Conservation (phyloP, 2,113 vertebrate species). For the Diadophis punctatus region DNA sequence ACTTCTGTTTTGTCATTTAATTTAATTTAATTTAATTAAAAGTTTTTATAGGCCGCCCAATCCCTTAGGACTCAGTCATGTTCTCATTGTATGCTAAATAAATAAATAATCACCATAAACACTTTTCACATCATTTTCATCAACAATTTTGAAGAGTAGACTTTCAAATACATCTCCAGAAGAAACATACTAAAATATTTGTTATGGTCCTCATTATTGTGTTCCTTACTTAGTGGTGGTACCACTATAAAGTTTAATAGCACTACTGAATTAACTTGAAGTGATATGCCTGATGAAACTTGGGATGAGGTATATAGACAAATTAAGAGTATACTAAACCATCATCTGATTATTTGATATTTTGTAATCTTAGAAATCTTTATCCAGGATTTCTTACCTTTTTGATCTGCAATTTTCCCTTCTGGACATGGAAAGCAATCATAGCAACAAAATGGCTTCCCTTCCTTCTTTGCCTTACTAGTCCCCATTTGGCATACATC, state of each 20-base stretch:
- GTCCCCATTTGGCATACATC: background rate
- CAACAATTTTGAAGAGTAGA: background rate
- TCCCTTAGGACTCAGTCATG: no score
- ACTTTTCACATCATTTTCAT: background rate
- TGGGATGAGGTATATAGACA: background rate
- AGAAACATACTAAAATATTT: background rate
- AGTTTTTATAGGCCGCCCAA: no score
- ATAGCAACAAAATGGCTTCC: background rate
- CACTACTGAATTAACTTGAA: background rate
- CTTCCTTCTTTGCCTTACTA: background rate
- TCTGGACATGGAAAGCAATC: background rate
- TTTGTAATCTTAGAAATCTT: background rate
- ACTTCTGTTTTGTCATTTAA: no score
- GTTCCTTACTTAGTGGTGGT: background rate
- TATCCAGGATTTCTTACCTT: background rate
- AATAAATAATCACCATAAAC: background rate
- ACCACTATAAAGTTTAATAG: background rate
- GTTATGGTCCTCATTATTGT: background rate
- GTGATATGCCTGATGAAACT: background rate
- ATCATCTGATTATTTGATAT: background rate
- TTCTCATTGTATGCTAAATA: background rate
- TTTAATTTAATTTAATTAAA: no score
- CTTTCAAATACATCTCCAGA: background rate
- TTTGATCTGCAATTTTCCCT: background rate
- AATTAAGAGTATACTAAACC: background rate